Evolutionary conservation across 2,888 invertebrate species (phyloP).

Genomic region (Homarus gammarus): DNA sequence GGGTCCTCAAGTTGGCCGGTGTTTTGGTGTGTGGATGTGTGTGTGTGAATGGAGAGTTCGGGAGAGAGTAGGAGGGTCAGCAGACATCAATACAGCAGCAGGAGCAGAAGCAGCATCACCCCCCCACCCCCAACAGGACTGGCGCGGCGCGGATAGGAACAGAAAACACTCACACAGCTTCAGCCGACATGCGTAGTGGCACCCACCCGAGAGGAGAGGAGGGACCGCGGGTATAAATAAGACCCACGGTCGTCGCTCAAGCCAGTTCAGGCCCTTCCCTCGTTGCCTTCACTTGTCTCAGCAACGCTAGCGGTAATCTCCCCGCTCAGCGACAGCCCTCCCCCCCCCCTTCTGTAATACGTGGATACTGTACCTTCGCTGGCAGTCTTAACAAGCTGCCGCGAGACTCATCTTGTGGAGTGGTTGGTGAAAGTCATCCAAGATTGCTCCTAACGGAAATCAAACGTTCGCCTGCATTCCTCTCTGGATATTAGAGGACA

Average conservation of each 20-base stretch:
- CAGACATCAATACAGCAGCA: constrained; percentile 24
- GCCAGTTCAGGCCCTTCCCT: constrained; percentile 33
- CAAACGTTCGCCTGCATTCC: constrained; percentile 71
- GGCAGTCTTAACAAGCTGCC: neutral
- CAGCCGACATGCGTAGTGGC: constrained; percentile 1
- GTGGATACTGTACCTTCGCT: neutral
- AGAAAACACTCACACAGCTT: neutral
- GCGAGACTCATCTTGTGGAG: neutral
- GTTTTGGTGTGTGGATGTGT: neutral
- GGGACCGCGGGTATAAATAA: constrained; percentile 48
- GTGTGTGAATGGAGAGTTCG: constrained; percentile 5
- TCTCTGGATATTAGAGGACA: constrained; percentile 72
- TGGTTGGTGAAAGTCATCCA: constrained; percentile 15
- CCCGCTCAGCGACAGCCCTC: neutral
- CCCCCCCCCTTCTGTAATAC: neutral
- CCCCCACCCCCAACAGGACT: constrained; percentile 13
- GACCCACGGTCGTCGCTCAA: constrained; percentile 1
- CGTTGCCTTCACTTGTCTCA: neutral
- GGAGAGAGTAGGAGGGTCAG: neutral
- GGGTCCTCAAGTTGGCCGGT: neutral
- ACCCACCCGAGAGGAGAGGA: neutral
- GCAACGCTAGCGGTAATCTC: neutral
- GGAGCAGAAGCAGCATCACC: too few species aligned
- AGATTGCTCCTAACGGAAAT: constrained; percentile 65
- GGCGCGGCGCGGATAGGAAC: neutral